phyloP scores from a whole-genome alignment of 1,140 invertebrate species.

The Prorops nasuta region DNA sequence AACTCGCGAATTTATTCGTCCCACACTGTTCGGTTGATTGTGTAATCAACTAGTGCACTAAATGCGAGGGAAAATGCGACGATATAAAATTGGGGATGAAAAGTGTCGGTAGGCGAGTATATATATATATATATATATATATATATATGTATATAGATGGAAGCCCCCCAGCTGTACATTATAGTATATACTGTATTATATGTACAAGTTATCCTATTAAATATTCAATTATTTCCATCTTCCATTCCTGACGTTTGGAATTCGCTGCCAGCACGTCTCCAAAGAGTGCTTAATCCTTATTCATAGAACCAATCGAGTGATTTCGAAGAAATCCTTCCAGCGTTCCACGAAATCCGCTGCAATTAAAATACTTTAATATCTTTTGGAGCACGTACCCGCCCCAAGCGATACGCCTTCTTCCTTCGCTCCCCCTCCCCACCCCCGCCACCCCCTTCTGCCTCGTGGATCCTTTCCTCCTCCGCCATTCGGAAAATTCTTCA shows the following conservation, averaged over 20 bases:
- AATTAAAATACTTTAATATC: constrained; percentile 43
- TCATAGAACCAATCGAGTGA: constrained; percentile 37
- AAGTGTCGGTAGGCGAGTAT: no score
- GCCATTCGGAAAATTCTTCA: not conserved
- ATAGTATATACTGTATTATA: no score
- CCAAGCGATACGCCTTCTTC: constrained; percentile 21
- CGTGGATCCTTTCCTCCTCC: not conserved
- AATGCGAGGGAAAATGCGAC: no score
- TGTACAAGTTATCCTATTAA: constrained; percentile 29
- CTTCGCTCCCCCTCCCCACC: no score
- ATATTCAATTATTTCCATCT: constrained; percentile 38
- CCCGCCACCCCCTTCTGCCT: constrained; percentile 5
- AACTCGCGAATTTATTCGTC: no score
- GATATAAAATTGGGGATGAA: no score
- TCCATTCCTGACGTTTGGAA: constrained; percentile 20
- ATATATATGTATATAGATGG: no score
- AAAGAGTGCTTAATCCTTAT: constrained; percentile 30
- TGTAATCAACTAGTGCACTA: no score
- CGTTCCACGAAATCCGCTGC: constrained; percentile 32
- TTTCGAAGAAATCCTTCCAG: constrained; percentile 36
- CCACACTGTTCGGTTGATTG: no score
- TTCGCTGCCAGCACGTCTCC: constrained; percentile 10
- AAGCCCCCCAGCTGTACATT: no score
- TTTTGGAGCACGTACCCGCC: constrained; percentile 35
- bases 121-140: no score